Conservation (phyloP, 1,140 invertebrate genomes). For the Zaprionus ornatus region DNA sequence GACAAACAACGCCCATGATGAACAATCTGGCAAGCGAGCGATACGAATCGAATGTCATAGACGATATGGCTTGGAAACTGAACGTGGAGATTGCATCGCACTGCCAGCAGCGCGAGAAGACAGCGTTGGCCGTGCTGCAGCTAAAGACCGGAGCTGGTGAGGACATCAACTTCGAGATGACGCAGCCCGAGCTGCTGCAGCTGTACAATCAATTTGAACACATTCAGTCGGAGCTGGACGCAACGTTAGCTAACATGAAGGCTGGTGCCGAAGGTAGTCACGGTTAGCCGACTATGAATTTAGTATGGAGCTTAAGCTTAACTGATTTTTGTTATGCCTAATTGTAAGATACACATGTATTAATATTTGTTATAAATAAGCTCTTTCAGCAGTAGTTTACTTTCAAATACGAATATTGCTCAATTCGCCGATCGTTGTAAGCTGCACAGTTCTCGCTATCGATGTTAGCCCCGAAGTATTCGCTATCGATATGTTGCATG, state of each 20-base stretch:
- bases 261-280: background rate
- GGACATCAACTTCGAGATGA: slow-evolving; percentile 82
- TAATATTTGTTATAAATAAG: slow-evolving; percentile 25
- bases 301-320: background rate
- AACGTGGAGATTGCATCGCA: slow-evolving; percentile 82
- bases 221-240: slow-evolving; percentile 77
- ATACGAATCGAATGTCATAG: slow-evolving; percentile 80
- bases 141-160: slow-evolving; percentile 74
- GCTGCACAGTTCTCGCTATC: background rate
- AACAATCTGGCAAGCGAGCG: slow-evolving; percentile 76
- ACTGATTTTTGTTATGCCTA: slow-evolving; percentile 22
- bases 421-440: slow-evolving; percentile 8
- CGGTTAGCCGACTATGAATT: background rate
- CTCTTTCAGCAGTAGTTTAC: slow-evolving; percentile 1
- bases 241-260: slow-evolving; percentile 69
- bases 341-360: slow-evolving; percentile 26
- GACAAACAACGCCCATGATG: slow-evolving; percentile 77
- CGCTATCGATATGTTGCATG: background rate
- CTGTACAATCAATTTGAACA: slow-evolving; percentile 82
- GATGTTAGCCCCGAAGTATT: background rate
- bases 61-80: slow-evolving; percentile 81
- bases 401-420: background rate
- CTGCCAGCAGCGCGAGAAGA: slow-evolving; percentile 80
- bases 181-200: slow-evolving; percentile 71
- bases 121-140: slow-evolving; percentile 70